Conservation (phyloP, 2,888 invertebrate species). For the Heptascelio sp. region DNA sequence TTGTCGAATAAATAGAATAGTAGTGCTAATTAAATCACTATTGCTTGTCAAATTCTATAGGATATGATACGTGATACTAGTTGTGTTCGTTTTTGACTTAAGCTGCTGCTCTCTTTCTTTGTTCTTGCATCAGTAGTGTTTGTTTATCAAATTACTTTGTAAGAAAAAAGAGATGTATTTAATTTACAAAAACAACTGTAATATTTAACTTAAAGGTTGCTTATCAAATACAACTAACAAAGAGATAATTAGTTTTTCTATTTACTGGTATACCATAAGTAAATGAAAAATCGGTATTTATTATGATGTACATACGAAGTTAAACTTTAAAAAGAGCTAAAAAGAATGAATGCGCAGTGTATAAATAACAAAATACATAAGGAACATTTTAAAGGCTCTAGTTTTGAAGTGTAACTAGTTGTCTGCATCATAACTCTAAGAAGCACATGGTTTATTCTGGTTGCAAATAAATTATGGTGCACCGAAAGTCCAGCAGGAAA, state of each 20-base stretch:
- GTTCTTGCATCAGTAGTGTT: background rate
- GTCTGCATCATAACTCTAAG: background rate
- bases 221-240: background rate
- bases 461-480: too few species aligned
- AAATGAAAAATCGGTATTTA: background rate
- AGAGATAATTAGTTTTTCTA: background rate
- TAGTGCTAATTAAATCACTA: background rate
- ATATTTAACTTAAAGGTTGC: background rate
- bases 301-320: background rate
- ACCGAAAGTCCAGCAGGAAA: too few species aligned
- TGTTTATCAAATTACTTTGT: background rate
- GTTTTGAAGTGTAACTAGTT: background rate
- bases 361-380: background rate
- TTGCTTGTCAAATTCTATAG: background rate
- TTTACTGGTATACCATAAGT: background rate
- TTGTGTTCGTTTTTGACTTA: background rate
- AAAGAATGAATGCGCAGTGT: background rate
- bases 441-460: background rate
- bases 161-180: background rate
- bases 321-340: too few species aligned
- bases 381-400: background rate
- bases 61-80: background rate
- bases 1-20: background rate
- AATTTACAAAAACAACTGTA: background rate
- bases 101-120: background rate